These are phyloP conservation scores for Vandiemenella viatica DNA, from an alignment of 2,888 invertebrate species.

Conservation along the genomic window DNA sequence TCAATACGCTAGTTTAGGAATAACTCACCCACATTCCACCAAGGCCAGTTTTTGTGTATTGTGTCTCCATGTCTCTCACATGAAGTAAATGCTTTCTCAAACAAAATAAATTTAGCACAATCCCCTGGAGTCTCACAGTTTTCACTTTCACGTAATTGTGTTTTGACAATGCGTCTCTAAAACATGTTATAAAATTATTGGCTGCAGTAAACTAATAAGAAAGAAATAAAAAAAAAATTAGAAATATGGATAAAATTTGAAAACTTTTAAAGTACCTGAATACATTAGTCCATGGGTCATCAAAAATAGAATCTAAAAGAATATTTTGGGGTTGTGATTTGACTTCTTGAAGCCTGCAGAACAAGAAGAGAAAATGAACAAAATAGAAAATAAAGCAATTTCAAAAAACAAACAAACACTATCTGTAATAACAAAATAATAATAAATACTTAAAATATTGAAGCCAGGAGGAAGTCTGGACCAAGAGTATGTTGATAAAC, in stretches of 20 bases:
- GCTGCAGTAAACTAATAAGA: background rate
- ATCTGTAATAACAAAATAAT: background rate
- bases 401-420: background rate
- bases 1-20: too few relatives aligned
- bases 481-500: too few relatives aligned
- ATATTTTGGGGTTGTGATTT: slow-evolving; percentile 77
- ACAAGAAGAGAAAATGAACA: too few relatives aligned
- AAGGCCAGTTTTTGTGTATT: slow-evolving; percentile 78
- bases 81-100: slow-evolving; percentile 65
- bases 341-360: slow-evolving; percentile 66
- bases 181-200: background rate
- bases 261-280: slow-evolving; percentile 31
- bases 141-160: slow-evolving; percentile 64
- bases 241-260: background rate
- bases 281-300: slow-evolving; percentile 70
- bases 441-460: too few relatives aligned
- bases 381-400: too few relatives aligned
- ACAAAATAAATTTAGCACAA: slow-evolving; percentile 63
- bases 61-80: slow-evolving; percentile 69
- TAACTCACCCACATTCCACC: slow-evolving; percentile 79
- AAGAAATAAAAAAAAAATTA: slow-evolving; percentile 4
- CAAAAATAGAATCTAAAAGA: slow-evolving; percentile 62
- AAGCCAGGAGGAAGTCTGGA: too few relatives aligned
- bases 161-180: slow-evolving; percentile 46
- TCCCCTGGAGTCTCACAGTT: slow-evolving; percentile 68